These are phyloP conservation scores for Tragelaphus strepsiceros DNA, from an alignment of 2,113 vertebrate species.

Conservation along the genomic window DNA sequence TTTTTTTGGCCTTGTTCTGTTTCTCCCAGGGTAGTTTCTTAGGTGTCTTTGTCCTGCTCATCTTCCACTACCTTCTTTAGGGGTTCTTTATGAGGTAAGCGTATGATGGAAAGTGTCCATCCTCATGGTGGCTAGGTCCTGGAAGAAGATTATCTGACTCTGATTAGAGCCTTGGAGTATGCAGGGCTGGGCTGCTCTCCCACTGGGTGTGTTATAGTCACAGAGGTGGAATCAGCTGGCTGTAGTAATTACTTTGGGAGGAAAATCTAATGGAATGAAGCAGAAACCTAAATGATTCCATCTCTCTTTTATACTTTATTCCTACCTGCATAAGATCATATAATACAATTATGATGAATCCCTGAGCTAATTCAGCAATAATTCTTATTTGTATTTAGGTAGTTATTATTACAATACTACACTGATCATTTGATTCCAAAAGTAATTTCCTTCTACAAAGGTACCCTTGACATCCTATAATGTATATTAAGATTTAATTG, in stretches of 20 bases:
- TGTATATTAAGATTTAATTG: not conserved
- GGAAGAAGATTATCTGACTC: not conserved
- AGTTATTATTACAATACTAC: not conserved
- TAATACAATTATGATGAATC: not conserved
- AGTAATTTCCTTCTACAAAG: conserved; percentile 12
- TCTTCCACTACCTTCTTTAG: not conserved
- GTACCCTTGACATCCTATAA: not conserved
- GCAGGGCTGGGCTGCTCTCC: not conserved
- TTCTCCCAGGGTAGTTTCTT: not conserved
- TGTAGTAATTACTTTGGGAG: not conserved
- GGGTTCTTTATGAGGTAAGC: not conserved
- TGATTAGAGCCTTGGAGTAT: not conserved
- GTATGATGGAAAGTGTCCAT: not conserved
- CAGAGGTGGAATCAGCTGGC: not conserved
- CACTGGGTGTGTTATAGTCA: not conserved
- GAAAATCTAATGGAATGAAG: not conserved
- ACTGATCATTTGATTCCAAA: conserved; percentile 27
- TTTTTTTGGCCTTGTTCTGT: not conserved
- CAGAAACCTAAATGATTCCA: not conserved
- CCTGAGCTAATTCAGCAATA: conserved; percentile 24
- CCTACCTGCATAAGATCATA: not conserved
- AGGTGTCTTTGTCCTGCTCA: accelerated
- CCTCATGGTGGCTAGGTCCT: not conserved
- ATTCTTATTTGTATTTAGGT: not conserved
- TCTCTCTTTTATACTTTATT: not conserved